Percentiles rank a stretch among this genome's conserved stretches.
phyloP scores from a whole-genome alignment of 1,140 invertebrate species.

The Aphelenchoides fujianensis region DNA sequence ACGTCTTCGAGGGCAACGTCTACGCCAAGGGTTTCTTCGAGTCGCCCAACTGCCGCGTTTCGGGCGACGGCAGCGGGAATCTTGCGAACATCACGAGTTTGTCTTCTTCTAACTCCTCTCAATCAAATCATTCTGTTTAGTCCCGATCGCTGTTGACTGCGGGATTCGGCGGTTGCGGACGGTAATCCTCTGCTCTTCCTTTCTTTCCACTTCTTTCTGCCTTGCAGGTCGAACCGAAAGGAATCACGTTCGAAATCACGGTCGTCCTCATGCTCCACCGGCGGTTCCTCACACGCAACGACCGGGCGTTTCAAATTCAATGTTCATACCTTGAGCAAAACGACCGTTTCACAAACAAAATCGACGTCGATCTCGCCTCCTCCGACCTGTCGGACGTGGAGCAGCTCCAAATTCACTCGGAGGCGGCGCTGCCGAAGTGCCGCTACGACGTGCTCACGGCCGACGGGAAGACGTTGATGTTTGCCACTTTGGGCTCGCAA shows the following conservation, averaged over 20 bases:
- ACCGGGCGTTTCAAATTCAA: conserved; percentile 42
- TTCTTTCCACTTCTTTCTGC: too few relatives aligned
- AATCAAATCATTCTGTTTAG: too few relatives aligned
- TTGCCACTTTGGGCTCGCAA: conserved; percentile 35
- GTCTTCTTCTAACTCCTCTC: too few relatives aligned
- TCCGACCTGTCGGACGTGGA: neutral
- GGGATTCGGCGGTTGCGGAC: conserved; percentile 44
- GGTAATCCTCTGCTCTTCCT: too few relatives aligned
- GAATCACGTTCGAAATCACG: conserved; percentile 40
- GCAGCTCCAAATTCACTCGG: neutral
- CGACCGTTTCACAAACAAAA: conserved; percentile 32
- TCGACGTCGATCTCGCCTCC: conserved; percentile 16
- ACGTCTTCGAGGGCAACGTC: conserved; percentile 50
- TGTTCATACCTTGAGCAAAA: conserved; percentile 39
- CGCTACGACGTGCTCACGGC: conserved; percentile 36
- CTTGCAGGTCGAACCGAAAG: conserved; percentile 35
- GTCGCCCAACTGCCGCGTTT: conserved; percentile 41
- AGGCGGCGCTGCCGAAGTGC: conserved; percentile 35
- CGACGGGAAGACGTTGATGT: conserved; percentile 28
- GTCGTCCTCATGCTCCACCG: conserved; percentile 42
- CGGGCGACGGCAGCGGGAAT: conserved; percentile 43
- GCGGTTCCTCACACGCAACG: conserved; percentile 42
- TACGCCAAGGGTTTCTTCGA: conserved; percentile 54
- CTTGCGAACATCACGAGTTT: conserved; percentile 51
- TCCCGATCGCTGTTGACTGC: conserved; percentile 46